Evolutionary conservation across 1,140 invertebrate species (phyloP), one percentile per base, ranked within the genome.

Genomic region (Diabrotica virgifera): DNA sequence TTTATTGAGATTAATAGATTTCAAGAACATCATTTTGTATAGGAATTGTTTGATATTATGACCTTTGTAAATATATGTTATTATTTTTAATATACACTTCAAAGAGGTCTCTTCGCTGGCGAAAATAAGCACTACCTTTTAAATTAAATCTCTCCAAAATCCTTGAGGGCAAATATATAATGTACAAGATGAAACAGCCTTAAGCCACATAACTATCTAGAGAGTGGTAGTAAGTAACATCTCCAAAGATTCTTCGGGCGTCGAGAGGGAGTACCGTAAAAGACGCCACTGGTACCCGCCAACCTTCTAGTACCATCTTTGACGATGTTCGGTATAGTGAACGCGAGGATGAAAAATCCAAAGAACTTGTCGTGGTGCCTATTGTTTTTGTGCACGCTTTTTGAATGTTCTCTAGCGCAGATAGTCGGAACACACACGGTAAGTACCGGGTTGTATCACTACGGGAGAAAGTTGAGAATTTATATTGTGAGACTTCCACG

Each of bases 331-430:
- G 52, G 55, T 57, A 12, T 36, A 57, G 55, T 57, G 55, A 57
- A n/a, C 8, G 55, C 36, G 55, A 4, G 6, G 11, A 57, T 57
- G 55, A 57, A 36, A 12, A 37, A 36, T 36, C 12, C 36, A n/a
- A 40, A 57, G 55, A 57, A 57, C 55, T 57, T 36, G 4, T 57
- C 37, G 55, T 36, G 12, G 55, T 57, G 55, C 55, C 11, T 57
- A 12, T 57, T 57, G 6, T 36, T 12, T n/a, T 35, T 36, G 55
- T 57, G 55, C 55, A 6, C 40, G 40, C 40, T 8, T 10, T 46
- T 57, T 36, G 35, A 7, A 5, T 11, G 12, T 57, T 12, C 36
- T 36, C 12, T 37, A n/a, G 55, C 55, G 55, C 55, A 57, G 36
- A 57, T 57, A 12, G 24, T 57, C 36, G 55, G 24, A 57, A 12